These are phyloP conservation scores for Urosaurus nigricauda DNA, from an alignment of 2,797 vertebrate genomes.

Conservation along the genomic window DNA sequence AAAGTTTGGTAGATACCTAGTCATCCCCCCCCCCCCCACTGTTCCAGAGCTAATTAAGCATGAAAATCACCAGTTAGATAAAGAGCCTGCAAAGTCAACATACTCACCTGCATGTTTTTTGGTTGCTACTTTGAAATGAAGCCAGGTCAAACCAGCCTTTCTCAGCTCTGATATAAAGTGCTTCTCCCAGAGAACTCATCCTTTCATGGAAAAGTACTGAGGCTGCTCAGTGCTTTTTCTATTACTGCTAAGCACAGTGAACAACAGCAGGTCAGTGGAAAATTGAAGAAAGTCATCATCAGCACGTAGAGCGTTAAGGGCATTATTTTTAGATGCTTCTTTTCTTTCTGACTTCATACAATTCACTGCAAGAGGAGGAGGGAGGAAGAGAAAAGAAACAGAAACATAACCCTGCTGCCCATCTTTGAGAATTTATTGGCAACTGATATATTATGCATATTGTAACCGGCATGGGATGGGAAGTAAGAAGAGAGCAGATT, in stretches of 20 bases:
- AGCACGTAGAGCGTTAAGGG: slow-evolving; percentile 60
- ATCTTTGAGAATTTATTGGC: slow-evolving; percentile 43
- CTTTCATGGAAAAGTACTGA: slow-evolving; percentile 77
- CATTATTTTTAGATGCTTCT: slow-evolving; percentile 63
- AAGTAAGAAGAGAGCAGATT: slow-evolving; percentile 22
- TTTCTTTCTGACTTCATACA: slow-evolving; percentile 46
- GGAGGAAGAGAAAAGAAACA: slow-evolving; percentile 36
- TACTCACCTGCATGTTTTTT: slow-evolving; percentile 56
- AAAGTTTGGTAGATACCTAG: slow-evolving; percentile 65
- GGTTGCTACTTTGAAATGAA: slow-evolving; percentile 72
- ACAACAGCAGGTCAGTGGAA: slow-evolving; percentile 69
- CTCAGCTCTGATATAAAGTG: slow-evolving; percentile 65
- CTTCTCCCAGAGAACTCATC: slow-evolving; percentile 70
- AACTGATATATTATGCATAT: slow-evolving; percentile 13
- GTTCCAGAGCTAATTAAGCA: slow-evolving; percentile 53
- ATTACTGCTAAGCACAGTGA: slow-evolving; percentile 63
- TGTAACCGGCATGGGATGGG: slow-evolving; percentile 22
- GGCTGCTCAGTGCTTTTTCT: slow-evolving; percentile 66
- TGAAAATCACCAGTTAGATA: slow-evolving; percentile 67
- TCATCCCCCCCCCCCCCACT: slow-evolving; percentile 26
- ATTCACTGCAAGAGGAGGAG: slow-evolving; percentile 49
- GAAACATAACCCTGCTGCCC: slow-evolving; percentile 8
- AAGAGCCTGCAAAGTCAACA: slow-evolving; percentile 64
- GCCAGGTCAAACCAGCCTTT: slow-evolving; percentile 70
- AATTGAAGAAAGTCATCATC: slow-evolving; percentile 70